These are phyloP conservation scores for Trimorus sp. DNA, from an alignment of 2,888 invertebrate species.

Conservation along the genomic window DNA sequence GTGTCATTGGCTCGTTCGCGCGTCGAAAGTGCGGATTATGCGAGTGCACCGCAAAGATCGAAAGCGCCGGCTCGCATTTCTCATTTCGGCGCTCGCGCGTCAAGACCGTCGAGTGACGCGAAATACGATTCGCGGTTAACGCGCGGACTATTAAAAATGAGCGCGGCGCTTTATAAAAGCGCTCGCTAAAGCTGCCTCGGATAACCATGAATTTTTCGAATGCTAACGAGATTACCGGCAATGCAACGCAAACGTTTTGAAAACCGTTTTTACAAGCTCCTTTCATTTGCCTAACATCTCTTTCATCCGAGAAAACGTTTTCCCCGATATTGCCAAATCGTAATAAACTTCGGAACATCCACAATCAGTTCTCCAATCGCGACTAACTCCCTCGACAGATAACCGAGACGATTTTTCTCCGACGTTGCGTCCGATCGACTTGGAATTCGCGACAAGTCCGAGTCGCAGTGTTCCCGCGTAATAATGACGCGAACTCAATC, in stretches of 20 bases:
- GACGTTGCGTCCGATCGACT: constrained; percentile 5
- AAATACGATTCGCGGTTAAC: constrained; percentile 8
- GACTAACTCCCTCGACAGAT: background rate
- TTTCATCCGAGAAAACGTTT: too few relatives aligned
- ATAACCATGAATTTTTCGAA: too few relatives aligned
- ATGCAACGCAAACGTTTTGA: too few relatives aligned
- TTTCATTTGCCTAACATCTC: too few relatives aligned
- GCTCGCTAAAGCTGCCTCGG: too few relatives aligned
- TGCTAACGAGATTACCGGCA: too few relatives aligned
- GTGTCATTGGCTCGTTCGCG: constrained; percentile 10
- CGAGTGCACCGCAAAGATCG: constrained; percentile 9
- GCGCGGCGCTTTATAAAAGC: too few relatives aligned
- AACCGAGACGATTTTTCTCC: constrained; percentile 3
- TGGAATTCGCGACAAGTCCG: constrained; percentile 16
- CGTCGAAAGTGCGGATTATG: constrained; percentile 14
- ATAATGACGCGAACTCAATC: constrained; percentile 39
- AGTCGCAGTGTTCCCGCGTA: constrained; percentile 21
- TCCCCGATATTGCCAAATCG: too few relatives aligned
- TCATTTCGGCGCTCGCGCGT: constrained; percentile 10
- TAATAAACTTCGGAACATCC: too few relatives aligned
- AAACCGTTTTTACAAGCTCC: too few relatives aligned
- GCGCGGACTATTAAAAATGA: background rate
- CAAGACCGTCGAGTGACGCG: constrained; percentile 1
- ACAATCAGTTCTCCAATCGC: too few relatives aligned
- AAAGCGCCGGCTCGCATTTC: constrained; percentile 2